These are phyloP conservation scores for Orthosia incerta DNA, from an alignment of 2,888 invertebrate genomes.

Conservation along the genomic window DNA sequence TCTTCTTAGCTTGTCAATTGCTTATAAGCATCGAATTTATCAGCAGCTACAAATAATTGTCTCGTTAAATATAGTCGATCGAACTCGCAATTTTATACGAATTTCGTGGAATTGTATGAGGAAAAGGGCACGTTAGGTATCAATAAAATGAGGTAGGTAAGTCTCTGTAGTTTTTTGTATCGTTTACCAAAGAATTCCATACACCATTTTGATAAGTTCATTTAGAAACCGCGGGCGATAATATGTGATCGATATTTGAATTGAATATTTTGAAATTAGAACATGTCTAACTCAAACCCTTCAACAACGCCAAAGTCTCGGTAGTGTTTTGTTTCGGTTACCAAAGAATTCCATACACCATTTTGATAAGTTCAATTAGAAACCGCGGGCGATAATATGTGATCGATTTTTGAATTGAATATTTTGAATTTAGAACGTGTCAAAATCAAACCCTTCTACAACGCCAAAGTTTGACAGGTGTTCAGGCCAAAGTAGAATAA, in stretches of 20 bases:
- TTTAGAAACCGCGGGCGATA: neutral
- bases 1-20: neutral
- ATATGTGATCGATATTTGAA: no score
- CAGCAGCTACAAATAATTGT: neutral
- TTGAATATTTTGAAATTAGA: no score
- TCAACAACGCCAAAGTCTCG: no score
- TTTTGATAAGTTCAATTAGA: neutral
- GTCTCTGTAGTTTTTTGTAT: neutral
- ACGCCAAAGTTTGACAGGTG: no score
- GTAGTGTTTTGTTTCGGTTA: neutral
- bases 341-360: neutral
- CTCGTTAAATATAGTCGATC: neutral
- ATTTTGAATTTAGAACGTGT: no score
- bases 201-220: neutral
- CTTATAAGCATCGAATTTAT: neutral
- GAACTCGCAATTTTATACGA: neutral
- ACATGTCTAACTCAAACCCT: no score
- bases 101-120: slow-evolving; percentile 10
- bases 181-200: neutral
- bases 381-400: neutral
- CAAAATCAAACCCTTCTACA: no score
- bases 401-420: no score
- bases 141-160: neutral
- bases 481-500: no score
- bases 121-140: slow-evolving; percentile 3